Percentiles rank a stretch among this genome's conserved stretches.
Conservation (phyloP, 2,797 vertebrate species). For the Allobates femoralis region DNA sequence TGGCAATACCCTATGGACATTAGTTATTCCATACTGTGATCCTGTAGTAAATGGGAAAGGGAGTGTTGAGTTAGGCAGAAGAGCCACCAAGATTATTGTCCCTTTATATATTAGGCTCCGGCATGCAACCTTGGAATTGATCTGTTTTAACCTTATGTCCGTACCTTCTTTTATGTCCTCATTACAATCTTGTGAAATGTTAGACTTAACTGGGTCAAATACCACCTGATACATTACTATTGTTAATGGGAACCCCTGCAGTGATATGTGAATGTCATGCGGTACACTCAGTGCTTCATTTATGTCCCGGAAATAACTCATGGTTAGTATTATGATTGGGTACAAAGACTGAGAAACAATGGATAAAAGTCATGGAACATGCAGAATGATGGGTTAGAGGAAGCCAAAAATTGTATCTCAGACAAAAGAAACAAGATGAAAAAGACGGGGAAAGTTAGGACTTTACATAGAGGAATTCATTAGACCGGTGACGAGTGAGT, state of each 20-base stretch:
- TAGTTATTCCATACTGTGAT: background rate
- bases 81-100: background rate
- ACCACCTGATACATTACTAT: constrained; percentile 32
- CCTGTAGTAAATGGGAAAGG: background rate
- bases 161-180: constrained; percentile 8
- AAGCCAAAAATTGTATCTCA: too few relatives aligned
- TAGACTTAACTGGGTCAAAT: constrained; percentile 55
- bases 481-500: background rate
- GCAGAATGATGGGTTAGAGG: background rate
- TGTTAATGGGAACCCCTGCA: constrained; percentile 46
- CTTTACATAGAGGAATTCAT: background rate
- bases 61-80: background rate
- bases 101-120: background rate
- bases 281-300: constrained; percentile 13
- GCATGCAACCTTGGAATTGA: background rate
- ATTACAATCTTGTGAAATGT: background rate
- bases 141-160: background rate
- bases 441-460: background rate
- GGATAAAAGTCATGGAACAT: constrained; percentile 7
- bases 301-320: constrained; percentile 51
- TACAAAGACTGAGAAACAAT: background rate
- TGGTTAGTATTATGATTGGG: constrained; percentile 31
- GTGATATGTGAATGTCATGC: constrained; percentile 48
- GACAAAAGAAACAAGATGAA: background rate
- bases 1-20: background rate